Conservation (phyloP, 2,888 invertebrate genomes). For the Scrobipalpa atriplicella region DNA sequence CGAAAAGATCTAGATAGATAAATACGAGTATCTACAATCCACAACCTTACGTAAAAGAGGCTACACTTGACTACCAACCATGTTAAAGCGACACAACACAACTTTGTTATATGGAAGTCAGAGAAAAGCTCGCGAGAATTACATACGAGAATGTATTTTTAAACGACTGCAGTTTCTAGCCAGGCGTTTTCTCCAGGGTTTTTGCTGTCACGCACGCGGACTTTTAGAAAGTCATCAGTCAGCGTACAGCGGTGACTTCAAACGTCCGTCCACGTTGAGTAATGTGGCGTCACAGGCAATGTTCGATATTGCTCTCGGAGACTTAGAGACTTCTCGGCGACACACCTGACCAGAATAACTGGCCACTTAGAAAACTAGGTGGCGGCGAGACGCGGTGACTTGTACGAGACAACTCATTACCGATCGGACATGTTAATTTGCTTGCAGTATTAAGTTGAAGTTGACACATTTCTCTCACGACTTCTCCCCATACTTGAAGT, state of each 20-base stretch:
- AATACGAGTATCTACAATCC: not conserved
- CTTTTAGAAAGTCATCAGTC: conserved; percentile 81
- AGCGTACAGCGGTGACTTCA: conserved; percentile 70
- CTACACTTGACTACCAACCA: not conserved
- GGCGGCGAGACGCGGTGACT: conserved; percentile 42
- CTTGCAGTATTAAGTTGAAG: conserved; percentile 16
- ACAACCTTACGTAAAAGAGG: conserved; percentile 5
- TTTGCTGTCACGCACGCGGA: conserved; percentile 67
- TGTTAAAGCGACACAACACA: conserved; percentile 6
- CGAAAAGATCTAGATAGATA: not conserved
- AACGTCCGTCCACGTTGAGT: conserved; percentile 52
- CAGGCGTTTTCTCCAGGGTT: conserved; percentile 70
- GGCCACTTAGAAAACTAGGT: conserved; percentile 36
- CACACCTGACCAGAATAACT: conserved; percentile 24
- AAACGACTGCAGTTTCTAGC: conserved; percentile 68
- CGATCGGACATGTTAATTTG: conserved; percentile 33
- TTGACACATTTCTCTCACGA: conserved; percentile 28
- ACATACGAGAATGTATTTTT: conserved; percentile 58
- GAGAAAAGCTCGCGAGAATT: conserved; percentile 7
- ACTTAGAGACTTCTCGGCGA: conserved; percentile 31
- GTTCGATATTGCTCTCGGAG: conserved; percentile 45
- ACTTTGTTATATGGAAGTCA: conserved; percentile 17
- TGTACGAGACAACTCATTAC: conserved; percentile 35
- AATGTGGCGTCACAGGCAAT: conserved; percentile 42
- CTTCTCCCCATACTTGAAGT: conserved; percentile 11